Evolutionary conservation across 2,113 vertebrate species (phyloP).

Genomic region (Vulpes ferrilata): DNA sequence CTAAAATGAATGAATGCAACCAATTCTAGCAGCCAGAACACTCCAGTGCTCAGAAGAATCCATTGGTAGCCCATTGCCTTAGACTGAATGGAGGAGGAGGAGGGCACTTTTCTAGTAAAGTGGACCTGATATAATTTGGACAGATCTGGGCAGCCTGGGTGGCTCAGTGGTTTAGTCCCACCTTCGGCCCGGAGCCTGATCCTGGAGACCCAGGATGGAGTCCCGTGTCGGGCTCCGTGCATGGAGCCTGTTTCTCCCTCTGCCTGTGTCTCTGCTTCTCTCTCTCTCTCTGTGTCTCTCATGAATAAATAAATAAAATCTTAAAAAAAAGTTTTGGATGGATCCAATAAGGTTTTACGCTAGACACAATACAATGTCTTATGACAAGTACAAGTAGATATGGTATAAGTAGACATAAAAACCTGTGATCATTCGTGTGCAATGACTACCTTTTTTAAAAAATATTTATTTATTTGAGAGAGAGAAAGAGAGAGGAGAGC

Average conservation of each 20-base stretch:
- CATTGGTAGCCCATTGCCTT: not conserved
- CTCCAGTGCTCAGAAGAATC: not conserved
- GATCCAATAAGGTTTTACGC: conserved; percentile 14
- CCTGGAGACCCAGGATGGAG: too few relatives aligned
- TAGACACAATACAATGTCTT: not conserved
- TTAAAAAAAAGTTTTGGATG: not conserved
- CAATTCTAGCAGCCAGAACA: not conserved
- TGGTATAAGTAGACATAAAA: not conserved
- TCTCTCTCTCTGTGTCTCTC: too few relatives aligned
- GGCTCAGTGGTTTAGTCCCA: too few relatives aligned
- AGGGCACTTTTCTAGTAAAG: conserved; percentile 51
- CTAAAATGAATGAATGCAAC: not conserved
- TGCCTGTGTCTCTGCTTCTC: too few relatives aligned
- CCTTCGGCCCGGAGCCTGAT: too few relatives aligned
- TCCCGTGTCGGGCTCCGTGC: too few relatives aligned
- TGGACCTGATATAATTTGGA: conserved; percentile 43
- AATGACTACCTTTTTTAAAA: not conserved
- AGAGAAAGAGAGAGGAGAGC: not conserved
- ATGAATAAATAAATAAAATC: too few relatives aligned
- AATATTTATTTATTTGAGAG: not conserved
- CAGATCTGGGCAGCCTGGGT: not conserved
- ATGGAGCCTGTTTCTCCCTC: too few relatives aligned
- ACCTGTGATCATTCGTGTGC: conserved; percentile 22
- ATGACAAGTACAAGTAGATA: not conserved
- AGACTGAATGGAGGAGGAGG: not conserved